phyloP scores from a whole-genome alignment of 2,113 vertebrate genomes.

The Cebidichthys violaceus region DNA sequence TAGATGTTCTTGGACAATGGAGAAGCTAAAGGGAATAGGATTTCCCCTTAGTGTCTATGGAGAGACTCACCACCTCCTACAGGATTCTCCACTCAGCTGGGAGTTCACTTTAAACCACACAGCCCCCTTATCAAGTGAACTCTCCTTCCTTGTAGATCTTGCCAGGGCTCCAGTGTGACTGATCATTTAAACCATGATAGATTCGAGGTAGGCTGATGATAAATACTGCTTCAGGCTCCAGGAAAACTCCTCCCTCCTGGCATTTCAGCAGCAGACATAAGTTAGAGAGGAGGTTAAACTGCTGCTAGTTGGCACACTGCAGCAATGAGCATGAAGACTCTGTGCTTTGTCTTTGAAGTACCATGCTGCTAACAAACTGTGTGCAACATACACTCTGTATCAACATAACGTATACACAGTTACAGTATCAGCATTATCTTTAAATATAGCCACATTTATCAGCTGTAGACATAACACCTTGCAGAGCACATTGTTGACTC shows the following conservation, averaged over 20 bases:
- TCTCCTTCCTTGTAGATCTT: slow-evolving; percentile 1
- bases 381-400: not conserved
- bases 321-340: not conserved
- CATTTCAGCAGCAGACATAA: slow-evolving; percentile 19
- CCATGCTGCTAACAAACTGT: not conserved
- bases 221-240: slow-evolving; percentile 15
- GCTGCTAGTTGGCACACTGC: not conserved
- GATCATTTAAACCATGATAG: not conserved
- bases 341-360: slow-evolving; percentile 7
- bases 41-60: not conserved
- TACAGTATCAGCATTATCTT: slow-evolving; percentile 8
- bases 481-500: slow-evolving; percentile 35
- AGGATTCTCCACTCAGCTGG: not conserved
- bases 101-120: not conserved
- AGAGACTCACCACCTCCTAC: not conserved
- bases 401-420: not conserved
- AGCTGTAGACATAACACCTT: slow-evolving; percentile 1
- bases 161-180: not conserved
- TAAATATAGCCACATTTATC: slow-evolving; percentile 22
- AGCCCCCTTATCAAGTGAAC: slow-evolving; percentile 24
- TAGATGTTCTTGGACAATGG: not conserved
- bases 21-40: not conserved
- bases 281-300: slow-evolving; percentile 4
- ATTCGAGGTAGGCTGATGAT: not conserved
- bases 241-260: not conserved